These are phyloP conservation scores for Strix uralensis DNA, from an alignment of 2,113 vertebrate species.

Conservation along the genomic window DNA sequence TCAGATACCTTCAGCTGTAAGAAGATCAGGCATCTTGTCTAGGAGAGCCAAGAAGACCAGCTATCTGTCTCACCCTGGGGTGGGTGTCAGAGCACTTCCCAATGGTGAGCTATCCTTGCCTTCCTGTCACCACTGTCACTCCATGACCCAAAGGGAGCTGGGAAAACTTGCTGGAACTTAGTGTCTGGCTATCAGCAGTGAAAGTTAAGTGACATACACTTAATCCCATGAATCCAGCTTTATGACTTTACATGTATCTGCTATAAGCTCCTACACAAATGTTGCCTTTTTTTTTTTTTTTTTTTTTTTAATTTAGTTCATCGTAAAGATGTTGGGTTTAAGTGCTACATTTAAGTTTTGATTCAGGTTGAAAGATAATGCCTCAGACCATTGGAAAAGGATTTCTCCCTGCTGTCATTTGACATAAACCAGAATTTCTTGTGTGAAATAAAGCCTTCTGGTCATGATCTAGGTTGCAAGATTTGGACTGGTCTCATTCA, in stretches of 20 bases:
- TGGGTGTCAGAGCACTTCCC: background rate
- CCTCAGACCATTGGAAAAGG: background rate
- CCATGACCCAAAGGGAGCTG: background rate
- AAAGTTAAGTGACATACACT: background rate
- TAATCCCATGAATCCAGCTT: background rate
- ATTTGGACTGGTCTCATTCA: background rate
- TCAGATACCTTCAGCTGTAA: background rate
- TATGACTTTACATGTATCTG: background rate
- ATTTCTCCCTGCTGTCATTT: background rate
- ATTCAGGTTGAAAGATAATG: background rate
- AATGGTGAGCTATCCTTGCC: background rate
- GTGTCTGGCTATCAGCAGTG: background rate
- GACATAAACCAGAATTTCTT: background rate
- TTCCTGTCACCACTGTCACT: background rate
- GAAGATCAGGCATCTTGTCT: background rate
- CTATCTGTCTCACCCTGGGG: rapidly evolving
- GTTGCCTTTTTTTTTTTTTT: background rate
- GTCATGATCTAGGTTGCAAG: background rate
- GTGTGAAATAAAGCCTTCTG: background rate
- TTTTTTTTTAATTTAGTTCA: background rate
- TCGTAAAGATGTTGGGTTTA: background rate
- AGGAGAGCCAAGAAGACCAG: background rate
- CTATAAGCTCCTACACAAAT: background rate
- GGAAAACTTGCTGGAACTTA: background rate
- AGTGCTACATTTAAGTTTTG: background rate